Base-by-base conservation (phyloP, 2,797 vertebrate species). In the Chromis chromis region DNA sequence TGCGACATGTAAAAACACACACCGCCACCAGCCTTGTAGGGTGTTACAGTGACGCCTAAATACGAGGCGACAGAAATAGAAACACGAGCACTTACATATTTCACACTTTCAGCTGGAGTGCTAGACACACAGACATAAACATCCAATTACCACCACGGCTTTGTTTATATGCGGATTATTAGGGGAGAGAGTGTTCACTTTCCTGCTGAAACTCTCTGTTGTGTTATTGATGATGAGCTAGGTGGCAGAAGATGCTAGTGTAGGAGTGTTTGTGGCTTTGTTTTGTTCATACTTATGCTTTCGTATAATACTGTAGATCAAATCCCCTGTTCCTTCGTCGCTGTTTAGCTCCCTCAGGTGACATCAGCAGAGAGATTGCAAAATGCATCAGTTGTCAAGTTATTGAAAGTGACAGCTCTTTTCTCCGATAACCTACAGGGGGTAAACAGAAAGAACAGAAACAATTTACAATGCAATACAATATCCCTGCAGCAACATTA, bases 41-140 rank as follows among this genome's bases (percentile, higher is more conserved):
- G 73, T 62, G 66, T 75, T 76, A 46, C 65, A 79, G 64, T 69
- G 61, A 74, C 6, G 46, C 63, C 57, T 79, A 46, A 78, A 70
- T 67, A 73, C 28, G 50, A 70, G 74, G 17, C 0, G 63, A 76
- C 79, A 44, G 57, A 83, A 86, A 86, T 80, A 88, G 63, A 86
- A 78, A 60, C 28, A 40, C 55, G 33, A 50, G 50, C 48, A 50
- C 24, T 46, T 42, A 33, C 60, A 85, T 60, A 75, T 60, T 55
- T 81, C 78, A 79, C 70, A 69, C 78, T 65, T 74, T 74, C 27
- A 28, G 54, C 54, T 36, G 17, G 39, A 74, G 53, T 68, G 61
- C 52, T 4, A 57, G 42, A 76, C 70, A 57, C 54, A 36, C 46
- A 70, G 54, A 33, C 58, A 48, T 74, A 83, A 72, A 82, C 62